Conservation (phyloP, 2,113 vertebrate species). For the Laticauda colubrina region DNA sequence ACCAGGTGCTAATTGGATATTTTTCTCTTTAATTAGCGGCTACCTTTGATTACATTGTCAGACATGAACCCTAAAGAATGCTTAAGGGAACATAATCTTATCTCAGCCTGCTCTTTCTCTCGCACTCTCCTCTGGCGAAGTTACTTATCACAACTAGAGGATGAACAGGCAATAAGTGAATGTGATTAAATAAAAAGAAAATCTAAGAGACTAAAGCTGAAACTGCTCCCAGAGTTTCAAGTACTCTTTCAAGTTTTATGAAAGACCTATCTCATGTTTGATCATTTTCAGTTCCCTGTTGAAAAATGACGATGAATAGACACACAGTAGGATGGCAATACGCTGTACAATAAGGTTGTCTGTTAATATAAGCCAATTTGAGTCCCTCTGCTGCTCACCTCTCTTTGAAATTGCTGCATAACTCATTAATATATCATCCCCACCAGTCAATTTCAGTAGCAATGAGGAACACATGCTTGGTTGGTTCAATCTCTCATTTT, state of each 20-base stretch:
- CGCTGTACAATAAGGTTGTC: neutral
- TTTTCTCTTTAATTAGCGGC: constrained; percentile 47
- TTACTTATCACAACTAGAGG: constrained; percentile 3
- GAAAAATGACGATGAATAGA: neutral
- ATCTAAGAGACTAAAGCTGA: neutral
- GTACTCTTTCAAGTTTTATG: neutral
- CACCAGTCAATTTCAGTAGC: neutral
- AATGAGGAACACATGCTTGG: neutral
- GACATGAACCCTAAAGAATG: neutral
- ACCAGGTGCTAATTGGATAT: constrained; percentile 29
- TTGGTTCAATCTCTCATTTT: neutral
- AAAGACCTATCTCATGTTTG: neutral
- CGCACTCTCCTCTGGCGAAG: neutral
- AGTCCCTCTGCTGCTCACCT: neutral
- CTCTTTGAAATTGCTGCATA: neutral
- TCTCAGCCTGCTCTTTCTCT: neutral
- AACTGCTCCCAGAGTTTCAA: neutral
- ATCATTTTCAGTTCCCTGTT: neutral
- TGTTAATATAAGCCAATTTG: neutral
- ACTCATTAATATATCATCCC: neutral
- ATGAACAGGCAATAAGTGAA: neutral
- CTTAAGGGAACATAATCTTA: constrained; percentile 29
- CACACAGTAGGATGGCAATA: neutral
- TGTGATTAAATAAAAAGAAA: neutral
- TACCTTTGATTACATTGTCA: constrained; percentile 35